Percentiles rank a stretch among this genome's conserved stretches.
Conservation (phyloP, 2,113 vertebrate genomes). For the Entomyzon cyanotis region DNA sequence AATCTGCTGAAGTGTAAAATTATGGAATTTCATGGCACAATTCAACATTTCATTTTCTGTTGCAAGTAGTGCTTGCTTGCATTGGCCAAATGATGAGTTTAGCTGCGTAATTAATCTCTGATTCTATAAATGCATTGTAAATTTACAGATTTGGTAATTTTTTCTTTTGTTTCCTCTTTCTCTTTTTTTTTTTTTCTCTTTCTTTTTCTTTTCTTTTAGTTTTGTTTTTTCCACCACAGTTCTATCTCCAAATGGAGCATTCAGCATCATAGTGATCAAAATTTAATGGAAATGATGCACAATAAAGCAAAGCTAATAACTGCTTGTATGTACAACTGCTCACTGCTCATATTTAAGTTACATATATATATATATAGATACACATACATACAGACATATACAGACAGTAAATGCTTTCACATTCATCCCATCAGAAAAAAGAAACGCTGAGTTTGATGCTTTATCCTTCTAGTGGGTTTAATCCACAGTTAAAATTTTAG, state of each 20-base stretch:
- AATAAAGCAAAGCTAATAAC: not conserved
- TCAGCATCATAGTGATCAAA: not conserved
- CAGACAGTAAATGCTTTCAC: not conserved
- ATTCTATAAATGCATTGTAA: not conserved
- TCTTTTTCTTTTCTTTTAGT: no score
- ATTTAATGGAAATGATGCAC: not conserved
- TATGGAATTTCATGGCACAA: not conserved
- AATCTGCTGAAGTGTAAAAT: not conserved
- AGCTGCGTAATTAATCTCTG: not conserved
- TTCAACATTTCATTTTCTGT: not conserved
- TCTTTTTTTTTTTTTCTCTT: no score
- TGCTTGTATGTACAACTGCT: not conserved
- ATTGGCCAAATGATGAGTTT: not conserved
- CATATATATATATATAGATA: no score
- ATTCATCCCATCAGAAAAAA: not conserved
- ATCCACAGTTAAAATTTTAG: not conserved
- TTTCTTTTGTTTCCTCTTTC: not conserved
- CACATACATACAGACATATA: not conserved
- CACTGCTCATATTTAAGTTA: not conserved
- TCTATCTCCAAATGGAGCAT: not conserved
- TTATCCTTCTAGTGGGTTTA: not conserved
- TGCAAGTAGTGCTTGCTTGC: not conserved
- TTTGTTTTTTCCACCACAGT: rapidly evolving
- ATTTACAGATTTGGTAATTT: not conserved
- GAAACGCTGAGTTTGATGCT: not conserved